Base-by-base conservation (phyloP, 2,797 vertebrate genomes). In the Mastacembelus armatus region DNA sequence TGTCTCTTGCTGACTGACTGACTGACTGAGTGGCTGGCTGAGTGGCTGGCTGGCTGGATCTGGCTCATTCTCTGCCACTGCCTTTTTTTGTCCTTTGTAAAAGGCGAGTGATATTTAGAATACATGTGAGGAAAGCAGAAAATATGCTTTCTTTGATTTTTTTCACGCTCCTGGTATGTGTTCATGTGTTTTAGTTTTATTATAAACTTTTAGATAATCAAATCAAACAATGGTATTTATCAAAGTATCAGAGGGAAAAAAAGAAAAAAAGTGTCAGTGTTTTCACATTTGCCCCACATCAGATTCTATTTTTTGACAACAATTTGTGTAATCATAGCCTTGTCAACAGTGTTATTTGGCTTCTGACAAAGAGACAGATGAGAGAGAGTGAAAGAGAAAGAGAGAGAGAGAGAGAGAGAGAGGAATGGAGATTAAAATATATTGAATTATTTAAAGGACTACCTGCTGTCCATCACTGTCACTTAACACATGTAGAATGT, bases 381-480 rank as follows among this genome's bases (percentile, higher is more conserved):
- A 63, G 30, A 48, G 71, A 29, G 43, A 55, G 48, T 60, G 10
- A 45, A 29, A 40, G 54, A 50, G 60, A 64, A 45, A 21, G 29
- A 66, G 39, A 57, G 61, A 64, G 54, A 62, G 14, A 58, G 44
- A 42, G 32, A 49, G 45, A 35, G 48, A 43, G 62, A 59, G 85
- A 78, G n/a, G n/a, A n/a, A n/a, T n/a, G n/a, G n/a, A 79, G 80
- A 92, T 92, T 92, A 79, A 90, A 88, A 92, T 91, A 90, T 90
- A 90, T 87, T 90, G 87, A 92, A 93, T 93, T 92, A 93, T 93
- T 93, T 90, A 92, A 91, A 79, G 85, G 88, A 88, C 90, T 90
- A 89, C 91, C 92, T 90, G 91, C 89, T 92, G 92, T 92, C 92
- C 89, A 88, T 94, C 93, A 92, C 88, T 93, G 92, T 94, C 92